Evolutionary conservation across 1,140 invertebrate species (phyloP).

Genomic region (Drosophila arawakana): DNA sequence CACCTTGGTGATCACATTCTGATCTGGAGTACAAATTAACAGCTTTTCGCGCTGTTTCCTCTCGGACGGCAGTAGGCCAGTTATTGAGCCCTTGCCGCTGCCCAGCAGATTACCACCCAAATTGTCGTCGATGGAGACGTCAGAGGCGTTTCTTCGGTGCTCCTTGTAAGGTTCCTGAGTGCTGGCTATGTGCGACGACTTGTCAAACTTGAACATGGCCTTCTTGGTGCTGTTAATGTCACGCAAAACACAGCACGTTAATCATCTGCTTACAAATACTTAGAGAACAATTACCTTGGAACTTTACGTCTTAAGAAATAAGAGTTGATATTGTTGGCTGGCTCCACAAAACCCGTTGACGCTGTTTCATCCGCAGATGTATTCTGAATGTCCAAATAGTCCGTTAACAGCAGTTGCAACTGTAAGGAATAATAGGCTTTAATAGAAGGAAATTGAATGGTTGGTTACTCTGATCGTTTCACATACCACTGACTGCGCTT

Average conservation of each 20-base stretch:
- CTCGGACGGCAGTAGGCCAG: constrained; percentile 59
- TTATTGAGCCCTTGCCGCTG: constrained; percentile 66
- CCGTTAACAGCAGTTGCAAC: constrained; percentile 91
- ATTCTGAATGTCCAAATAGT: constrained; percentile 93
- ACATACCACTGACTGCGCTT: constrained; percentile 94
- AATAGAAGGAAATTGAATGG: not conserved
- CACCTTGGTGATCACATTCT: constrained; percentile 91
- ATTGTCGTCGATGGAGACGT: constrained; percentile 79
- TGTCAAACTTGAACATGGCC: constrained; percentile 91
- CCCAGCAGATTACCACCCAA: constrained; percentile 55
- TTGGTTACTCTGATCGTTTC: constrained; percentile 3
- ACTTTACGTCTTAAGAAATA: constrained; percentile 86
- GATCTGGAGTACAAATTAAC: constrained; percentile 90
- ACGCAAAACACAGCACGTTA: not conserved
- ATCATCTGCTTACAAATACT: too few relatives aligned
- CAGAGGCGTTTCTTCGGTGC: constrained; percentile 84
- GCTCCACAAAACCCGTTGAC: constrained; percentile 86
- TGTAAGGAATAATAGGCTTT: constrained; percentile 80
- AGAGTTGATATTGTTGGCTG: constrained; percentile 84
- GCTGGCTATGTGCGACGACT: constrained; percentile 89
- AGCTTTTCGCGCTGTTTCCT: constrained; percentile 85
- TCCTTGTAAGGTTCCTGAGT: constrained; percentile 87
- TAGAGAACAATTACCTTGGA: constrained; percentile 84
- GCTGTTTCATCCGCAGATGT: constrained; percentile 87
- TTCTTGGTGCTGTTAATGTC: constrained; percentile 68